phyloP scores from a whole-genome alignment of 2,888 invertebrate genomes.

The Cephus spinipes region DNA sequence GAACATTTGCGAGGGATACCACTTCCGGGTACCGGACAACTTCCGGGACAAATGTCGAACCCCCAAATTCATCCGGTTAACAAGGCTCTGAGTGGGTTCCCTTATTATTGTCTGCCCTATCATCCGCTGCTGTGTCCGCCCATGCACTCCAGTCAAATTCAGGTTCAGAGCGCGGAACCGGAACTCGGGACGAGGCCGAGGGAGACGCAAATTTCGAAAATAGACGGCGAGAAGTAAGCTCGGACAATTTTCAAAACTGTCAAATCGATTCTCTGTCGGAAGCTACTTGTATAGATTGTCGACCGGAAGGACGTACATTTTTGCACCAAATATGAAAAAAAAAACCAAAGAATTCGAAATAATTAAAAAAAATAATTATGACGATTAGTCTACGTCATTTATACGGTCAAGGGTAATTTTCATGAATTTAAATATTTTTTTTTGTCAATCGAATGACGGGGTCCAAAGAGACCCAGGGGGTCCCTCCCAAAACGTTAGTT shows the following conservation, averaged over 20 bases:
- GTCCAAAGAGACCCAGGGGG: background rate
- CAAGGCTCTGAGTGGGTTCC: constrained; percentile 57
- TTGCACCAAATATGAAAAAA: background rate
- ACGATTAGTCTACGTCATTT: background rate
- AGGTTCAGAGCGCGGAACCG: constrained; percentile 53
- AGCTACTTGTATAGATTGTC: constrained; percentile 16
- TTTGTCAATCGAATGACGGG: background rate
- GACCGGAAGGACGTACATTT: constrained; percentile 11
- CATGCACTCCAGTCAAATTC: constrained; percentile 56
- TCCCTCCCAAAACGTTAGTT: background rate
- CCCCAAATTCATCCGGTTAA: constrained; percentile 57
- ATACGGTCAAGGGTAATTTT: background rate
- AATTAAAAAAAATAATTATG: background rate
- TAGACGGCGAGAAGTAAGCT: constrained; percentile 53
- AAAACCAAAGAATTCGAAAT: constrained; percentile 18
- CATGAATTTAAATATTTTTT: background rate
- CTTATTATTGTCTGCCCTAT: constrained; percentile 62
- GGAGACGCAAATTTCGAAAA: constrained; percentile 54
- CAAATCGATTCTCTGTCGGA: background rate
- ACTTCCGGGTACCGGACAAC: constrained; percentile 52
- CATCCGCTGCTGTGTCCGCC: constrained; percentile 60
- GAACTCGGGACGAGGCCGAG: constrained; percentile 43
- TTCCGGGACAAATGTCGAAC: constrained; percentile 55
- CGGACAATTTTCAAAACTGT: background rate
- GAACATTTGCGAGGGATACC: constrained; percentile 61